phyloP scores from a whole-genome alignment of 1,140 invertebrate species.

The Lerema accius region DNA sequence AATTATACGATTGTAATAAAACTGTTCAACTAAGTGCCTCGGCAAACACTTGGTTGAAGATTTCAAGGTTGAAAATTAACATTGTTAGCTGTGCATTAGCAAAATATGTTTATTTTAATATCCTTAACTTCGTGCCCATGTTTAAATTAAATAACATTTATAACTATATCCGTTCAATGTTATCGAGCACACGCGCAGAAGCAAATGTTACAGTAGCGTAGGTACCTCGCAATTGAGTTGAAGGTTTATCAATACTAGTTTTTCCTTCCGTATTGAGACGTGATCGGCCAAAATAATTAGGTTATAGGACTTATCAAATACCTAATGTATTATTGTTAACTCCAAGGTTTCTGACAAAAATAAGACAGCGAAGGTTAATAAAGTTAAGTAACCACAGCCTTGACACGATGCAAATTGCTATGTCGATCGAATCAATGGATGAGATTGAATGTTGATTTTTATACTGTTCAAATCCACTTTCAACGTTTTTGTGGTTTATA shows the following conservation, averaged over 20 bases:
- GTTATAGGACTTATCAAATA: slow-evolving; percentile 2
- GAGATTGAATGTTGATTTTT: slow-evolving; percentile 7
- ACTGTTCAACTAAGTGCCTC: background rate
- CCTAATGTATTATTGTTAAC: background rate
- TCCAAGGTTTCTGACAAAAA: slow-evolving; percentile 22
- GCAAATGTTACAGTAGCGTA: background rate
- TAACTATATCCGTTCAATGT: background rate
- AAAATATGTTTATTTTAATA: background rate
- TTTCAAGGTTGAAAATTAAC: slow-evolving; percentile 1
- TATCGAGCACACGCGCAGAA: background rate
- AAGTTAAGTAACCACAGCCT: slow-evolving; percentile 46
- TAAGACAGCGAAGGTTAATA: slow-evolving; percentile 37
- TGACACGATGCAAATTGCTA: slow-evolving; percentile 51
- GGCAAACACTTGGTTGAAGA: background rate
- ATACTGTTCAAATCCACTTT: slow-evolving; percentile 12
- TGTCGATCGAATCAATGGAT: slow-evolving; percentile 11
- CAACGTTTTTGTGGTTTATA: slow-evolving; percentile 14
- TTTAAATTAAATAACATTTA: background rate
- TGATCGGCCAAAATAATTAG: slow-evolving; percentile 14
- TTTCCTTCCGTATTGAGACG: slow-evolving; percentile 1
- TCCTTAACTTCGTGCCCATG: background rate
- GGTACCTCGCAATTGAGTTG: background rate
- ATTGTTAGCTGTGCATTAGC: background rate
- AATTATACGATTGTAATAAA: background rate
- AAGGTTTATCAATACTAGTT: slow-evolving; percentile 10